Evolutionary conservation across 2,888 invertebrate genomes (phyloP), one percentile per base, ranked within the genome.

Genomic region (Ferrisia virgata): DNA sequence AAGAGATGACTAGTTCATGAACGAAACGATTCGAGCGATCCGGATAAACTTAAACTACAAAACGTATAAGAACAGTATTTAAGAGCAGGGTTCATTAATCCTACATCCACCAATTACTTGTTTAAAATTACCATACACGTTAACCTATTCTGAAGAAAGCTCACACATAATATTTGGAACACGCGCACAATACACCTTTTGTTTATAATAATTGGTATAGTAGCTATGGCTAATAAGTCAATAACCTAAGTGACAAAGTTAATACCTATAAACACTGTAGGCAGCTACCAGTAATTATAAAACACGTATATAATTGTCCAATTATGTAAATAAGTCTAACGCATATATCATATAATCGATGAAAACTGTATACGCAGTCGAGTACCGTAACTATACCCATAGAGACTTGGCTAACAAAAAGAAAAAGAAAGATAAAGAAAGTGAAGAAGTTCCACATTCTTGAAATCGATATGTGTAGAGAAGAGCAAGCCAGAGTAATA

Each of bases 391-490:
- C 3, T 18, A 18, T 18, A 18, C 18, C 3, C n/a, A 53, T 2
- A 53, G 5, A 3, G n/a, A n/a, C n/a, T n/a, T n/a, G n/a, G n/a
- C n/a, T n/a, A 15, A 28, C 8, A 22, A 72, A 0, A 72, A n/a
- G 1, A 72, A 33, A 72, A 33, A 72, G 0, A 11, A 6, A 28
- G 2, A 25, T 64, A 31, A 64, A 64, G 64, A 64, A 64, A 64
- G 28, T 31, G 64, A 64, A 64, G 72, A 72, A 72, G 72, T 72
- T 72, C 72, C 72, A 72, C 33, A 72, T 72, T 72, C 72, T 72
- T 72, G 72, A 72, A 72, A 72, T 72, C 72, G 25, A 72, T 72
- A 72, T 15, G 5, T 36, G 5, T 36, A 13, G 11, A 43, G 11
- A 43, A 15, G 11, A 43, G 18, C n/a, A n/a, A n/a, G n/a, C n/a